Evolutionary conservation across 2,888 invertebrate genomes (phyloP).

Genomic region (Tenthredo notha): DNA sequence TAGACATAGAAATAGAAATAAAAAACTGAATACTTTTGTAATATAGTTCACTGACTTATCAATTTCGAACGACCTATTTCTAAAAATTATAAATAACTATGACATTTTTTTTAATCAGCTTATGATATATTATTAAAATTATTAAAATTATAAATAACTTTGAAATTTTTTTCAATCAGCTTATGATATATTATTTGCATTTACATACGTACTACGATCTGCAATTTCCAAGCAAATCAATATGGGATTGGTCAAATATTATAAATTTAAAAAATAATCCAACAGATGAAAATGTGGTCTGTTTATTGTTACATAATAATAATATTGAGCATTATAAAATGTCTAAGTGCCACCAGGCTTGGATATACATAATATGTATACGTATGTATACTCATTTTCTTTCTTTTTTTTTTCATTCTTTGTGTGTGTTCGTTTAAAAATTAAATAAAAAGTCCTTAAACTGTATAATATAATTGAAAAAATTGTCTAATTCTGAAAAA

Average conservation of each 20-base stretch:
- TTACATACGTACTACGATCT: neutral
- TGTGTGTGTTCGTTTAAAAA: neutral
- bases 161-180: neutral
- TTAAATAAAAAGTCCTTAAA: slow-evolving; percentile 7
- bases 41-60: neutral
- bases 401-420: neutral
- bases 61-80: neutral
- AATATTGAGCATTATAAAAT: slow-evolving; percentile 47
- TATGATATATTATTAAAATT: neutral
- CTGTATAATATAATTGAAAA: neutral
- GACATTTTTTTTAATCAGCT: neutral
- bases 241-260: neutral
- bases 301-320: slow-evolving; percentile 32
- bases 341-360: slow-evolving; percentile 33
- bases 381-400: neutral
- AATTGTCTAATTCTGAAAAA: neutral
- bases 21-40: neutral
- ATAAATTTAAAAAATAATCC: slow-evolving; percentile 6
- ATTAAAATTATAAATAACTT: no score
- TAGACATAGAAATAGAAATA: neutral
- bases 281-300: slow-evolving; percentile 20
- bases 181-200: neutral
- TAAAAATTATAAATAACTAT: neutral
- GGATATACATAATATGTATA: slow-evolving; percentile 18
- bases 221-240: neutral